Evolutionary conservation across 2,797 vertebrate genomes (phyloP).

Genomic region (Alcedo quadribrachys): DNA sequence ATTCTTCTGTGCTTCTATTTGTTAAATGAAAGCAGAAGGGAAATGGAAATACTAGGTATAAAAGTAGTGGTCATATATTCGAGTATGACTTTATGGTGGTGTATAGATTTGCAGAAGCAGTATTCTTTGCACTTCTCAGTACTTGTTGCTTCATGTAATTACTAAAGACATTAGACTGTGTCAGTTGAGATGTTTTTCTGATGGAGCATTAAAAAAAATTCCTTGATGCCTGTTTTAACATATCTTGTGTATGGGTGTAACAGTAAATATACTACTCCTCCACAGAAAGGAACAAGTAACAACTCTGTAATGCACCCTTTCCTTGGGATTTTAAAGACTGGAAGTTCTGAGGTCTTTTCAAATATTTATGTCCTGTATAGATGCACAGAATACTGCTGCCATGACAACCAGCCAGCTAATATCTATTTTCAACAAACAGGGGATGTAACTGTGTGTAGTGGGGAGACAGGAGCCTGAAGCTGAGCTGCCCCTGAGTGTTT

Average conservation of each 20-base stretch:
- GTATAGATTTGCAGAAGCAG: neutral
- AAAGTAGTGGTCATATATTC: neutral
- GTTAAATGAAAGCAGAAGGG: neutral
- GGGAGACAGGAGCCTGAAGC: too few relatives aligned
- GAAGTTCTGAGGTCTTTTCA: neutral
- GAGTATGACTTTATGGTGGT: neutral
- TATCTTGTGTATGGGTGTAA: neutral
- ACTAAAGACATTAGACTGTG: neutral
- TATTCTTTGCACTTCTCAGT: neutral
- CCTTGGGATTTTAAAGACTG: slow-evolving; percentile 12
- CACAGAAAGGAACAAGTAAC: neutral
- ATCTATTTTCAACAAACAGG: slow-evolving; percentile 50
- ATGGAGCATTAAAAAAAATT: neutral
- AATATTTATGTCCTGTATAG: slow-evolving; percentile 19
- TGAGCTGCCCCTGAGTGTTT: too few relatives aligned
- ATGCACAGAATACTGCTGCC: neutral
- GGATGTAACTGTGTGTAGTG: too few relatives aligned
- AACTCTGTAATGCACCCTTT: neutral
- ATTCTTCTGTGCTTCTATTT: neutral
- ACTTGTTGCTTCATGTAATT: neutral
- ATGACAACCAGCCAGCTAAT: slow-evolving; percentile 46
- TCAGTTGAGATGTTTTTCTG: neutral
- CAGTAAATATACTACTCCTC: neutral
- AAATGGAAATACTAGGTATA: neutral
- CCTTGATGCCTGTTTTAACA: neutral